phyloP scores from a whole-genome alignment of 2,113 vertebrate species.

The Cyanoderma ruficeps region DNA sequence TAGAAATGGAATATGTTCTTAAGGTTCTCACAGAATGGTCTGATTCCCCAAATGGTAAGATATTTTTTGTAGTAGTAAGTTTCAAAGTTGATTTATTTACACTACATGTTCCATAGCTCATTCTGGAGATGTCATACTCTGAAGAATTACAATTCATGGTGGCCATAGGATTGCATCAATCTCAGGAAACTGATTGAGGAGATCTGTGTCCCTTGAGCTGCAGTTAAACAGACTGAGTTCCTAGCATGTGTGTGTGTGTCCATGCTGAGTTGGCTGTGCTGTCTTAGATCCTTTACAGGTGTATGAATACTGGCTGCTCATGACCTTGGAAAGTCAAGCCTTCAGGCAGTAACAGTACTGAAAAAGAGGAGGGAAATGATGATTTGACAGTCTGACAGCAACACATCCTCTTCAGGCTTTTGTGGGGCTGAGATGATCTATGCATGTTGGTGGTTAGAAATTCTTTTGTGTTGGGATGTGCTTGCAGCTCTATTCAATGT shows the following conservation, averaged over 20 bases:
- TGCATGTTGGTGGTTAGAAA: background rate
- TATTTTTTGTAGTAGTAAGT: background rate
- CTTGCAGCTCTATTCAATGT: background rate
- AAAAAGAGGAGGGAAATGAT: background rate
- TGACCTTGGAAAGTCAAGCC: constrained; percentile 19
- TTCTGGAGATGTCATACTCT: background rate
- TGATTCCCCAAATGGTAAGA: background rate
- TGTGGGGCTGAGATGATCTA: background rate
- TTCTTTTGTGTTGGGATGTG: background rate
- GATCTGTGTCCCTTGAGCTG: background rate
- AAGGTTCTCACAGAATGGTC: background rate
- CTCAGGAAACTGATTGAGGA: background rate
- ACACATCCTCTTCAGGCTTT: background rate
- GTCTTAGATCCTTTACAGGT: background rate
- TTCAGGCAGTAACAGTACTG: background rate
- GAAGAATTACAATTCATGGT: background rate
- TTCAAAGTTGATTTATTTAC: background rate
- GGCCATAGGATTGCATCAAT: background rate
- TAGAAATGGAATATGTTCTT: background rate
- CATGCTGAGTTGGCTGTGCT: background rate
- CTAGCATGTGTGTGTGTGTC: background rate
- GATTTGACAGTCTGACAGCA: constrained; percentile 21
- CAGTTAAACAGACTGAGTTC: background rate
- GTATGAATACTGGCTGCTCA: background rate
- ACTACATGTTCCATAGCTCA: background rate